Percentiles rank a stretch among this genome's conserved stretches.
Evolutionary conservation across 2,113 vertebrate species (phyloP).

Genomic region (Nesoenas mayeri): DNA sequence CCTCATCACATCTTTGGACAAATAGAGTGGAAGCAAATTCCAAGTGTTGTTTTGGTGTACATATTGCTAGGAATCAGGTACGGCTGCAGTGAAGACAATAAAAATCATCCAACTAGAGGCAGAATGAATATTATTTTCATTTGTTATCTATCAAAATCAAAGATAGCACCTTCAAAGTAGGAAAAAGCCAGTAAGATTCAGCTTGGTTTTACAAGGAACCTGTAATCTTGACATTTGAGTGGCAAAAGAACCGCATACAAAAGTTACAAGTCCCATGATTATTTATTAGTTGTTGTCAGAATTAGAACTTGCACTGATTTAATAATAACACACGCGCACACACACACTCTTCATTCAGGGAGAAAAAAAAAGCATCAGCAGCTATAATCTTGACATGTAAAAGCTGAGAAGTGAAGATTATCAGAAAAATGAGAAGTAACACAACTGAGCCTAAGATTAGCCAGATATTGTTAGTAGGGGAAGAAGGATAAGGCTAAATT

Average conservation of each 20-base stretch:
- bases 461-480: accelerated
- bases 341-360: not conserved
- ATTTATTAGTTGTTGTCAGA: not conserved
- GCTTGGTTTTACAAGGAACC: not conserved
- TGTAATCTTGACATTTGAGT: not conserved
- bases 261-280: not conserved
- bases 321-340: not conserved
- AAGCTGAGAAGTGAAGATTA: not conserved
- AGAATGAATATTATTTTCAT: not conserved
- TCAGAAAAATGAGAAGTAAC: not conserved
- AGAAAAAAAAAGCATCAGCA: not conserved
- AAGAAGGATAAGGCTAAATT: not conserved
- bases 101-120: not conserved
- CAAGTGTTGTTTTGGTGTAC: not conserved
- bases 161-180: not conserved
- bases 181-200: not conserved
- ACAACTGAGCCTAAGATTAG: not conserved
- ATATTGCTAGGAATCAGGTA: not conserved
- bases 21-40: not conserved
- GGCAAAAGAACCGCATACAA: not conserved
- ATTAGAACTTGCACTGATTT: not conserved
- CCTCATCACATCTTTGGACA: not conserved
- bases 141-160: not conserved
- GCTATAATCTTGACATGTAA: not conserved
- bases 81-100: not conserved